Percentiles rank a stretch among this genome's conserved stretches.
These are phyloP conservation scores for Tauraco hartlaubi DNA, from an alignment of 2,797 vertebrate species.

Conservation along the genomic window DNA sequence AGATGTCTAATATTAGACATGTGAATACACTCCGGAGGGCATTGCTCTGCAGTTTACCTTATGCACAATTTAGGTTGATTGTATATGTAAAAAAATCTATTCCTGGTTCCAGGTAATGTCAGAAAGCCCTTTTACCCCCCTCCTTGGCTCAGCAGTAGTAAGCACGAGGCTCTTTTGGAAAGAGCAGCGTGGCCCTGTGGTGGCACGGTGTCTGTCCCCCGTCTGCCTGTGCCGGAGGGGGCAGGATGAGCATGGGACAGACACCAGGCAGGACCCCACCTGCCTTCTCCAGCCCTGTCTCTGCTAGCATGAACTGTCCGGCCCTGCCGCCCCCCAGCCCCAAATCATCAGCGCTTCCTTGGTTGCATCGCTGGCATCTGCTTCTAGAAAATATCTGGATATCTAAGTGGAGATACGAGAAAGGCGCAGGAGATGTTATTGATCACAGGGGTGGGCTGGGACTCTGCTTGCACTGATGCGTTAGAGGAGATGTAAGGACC, in stretches of 20 bases:
- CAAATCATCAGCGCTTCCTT: neutral
- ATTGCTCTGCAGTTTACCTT: conserved; percentile 39
- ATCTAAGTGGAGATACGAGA: fast-evolving
- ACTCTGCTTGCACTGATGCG: neutral
- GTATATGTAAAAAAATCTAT: neutral
- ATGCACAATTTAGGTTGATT: conserved; percentile 31
- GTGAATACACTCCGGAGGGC: neutral
- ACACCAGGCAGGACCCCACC: neutral
- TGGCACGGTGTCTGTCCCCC: neutral
- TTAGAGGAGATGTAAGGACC: neutral
- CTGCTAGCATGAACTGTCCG: fast-evolving
- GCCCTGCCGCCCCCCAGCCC: neutral
- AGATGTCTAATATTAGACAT: conserved; percentile 55
- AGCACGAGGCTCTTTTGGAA: neutral
- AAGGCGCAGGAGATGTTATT: neutral
- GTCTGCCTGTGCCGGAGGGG: fast-evolving
- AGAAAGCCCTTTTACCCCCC: neutral
- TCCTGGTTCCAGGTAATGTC: neutral
- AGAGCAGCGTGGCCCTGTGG: neutral
- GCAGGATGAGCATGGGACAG: neutral
- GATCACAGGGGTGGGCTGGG: neutral
- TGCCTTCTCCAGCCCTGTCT: fast-evolving
- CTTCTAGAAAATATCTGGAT: neutral
- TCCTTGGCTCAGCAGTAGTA: fast-evolving
- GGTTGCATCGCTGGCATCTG: neutral